A percentile compares a stretch with the other conserved stretches of the same genome.
Conservation (phyloP, 2,113 vertebrate species). For the Larimichthys polyactis region DNA sequence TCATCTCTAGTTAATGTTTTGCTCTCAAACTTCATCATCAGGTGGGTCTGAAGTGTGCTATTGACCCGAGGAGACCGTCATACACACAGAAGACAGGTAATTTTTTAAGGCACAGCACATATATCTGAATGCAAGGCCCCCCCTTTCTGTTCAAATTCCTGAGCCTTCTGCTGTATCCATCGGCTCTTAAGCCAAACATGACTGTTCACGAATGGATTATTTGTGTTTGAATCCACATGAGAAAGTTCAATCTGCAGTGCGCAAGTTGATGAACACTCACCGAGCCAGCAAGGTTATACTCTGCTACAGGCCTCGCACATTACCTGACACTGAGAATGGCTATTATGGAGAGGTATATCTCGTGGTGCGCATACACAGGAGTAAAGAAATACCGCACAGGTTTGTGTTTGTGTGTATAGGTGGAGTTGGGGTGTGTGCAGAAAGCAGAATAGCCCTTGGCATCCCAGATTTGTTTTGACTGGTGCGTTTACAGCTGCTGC, state of each 20-base stretch:
- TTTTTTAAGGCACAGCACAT: conserved; percentile 20
- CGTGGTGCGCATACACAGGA: not conserved
- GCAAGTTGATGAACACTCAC: conserved; percentile 20
- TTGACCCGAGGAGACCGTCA: conserved; percentile 40
- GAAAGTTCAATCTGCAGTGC: conserved; percentile 29
- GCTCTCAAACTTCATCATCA: conserved; percentile 48
- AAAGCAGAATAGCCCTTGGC: conserved; percentile 78
- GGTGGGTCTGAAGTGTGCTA: conserved; percentile 15
- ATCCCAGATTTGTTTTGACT: conserved; percentile 78
- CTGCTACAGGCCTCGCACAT: conserved; percentile 37
- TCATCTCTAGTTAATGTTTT: conserved; percentile 53
- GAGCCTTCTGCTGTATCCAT: conserved; percentile 60
- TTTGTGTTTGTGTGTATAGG: conserved; percentile 76
- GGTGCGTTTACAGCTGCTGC: conserved; percentile 78
- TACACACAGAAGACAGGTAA: conserved; percentile 9
- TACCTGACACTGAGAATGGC: not conserved
- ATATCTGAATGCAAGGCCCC: conserved; percentile 22
- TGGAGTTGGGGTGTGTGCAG: conserved; percentile 65
- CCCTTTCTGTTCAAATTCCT: conserved; percentile 50
- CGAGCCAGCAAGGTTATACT: conserved; percentile 18
- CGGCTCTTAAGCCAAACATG: conserved; percentile 67
- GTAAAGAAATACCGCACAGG: conserved; percentile 43
- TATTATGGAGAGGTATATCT: conserved; percentile 1
- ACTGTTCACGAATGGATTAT: conserved; percentile 60
- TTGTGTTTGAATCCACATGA: conserved; percentile 72